Evolutionary conservation across 2,888 invertebrate species (phyloP), one percentile per base, ranked within the genome.

Genomic region (Heliconius ismenius): DNA sequence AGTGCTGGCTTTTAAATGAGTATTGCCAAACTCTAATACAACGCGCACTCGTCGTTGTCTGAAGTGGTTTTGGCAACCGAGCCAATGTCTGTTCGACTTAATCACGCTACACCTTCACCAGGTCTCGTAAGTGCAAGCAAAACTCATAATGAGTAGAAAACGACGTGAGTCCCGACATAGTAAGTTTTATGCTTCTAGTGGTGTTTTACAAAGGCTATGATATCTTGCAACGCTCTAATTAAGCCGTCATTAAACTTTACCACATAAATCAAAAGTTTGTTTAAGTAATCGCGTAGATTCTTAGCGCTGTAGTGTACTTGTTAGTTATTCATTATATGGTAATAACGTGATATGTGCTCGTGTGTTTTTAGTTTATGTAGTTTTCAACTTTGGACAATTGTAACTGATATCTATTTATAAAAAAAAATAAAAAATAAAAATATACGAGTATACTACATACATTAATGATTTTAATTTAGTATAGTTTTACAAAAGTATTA

Each of bases 11-110:
- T 77, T 73, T 78, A 75, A 79, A 79, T 78, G 84, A 85, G 86
- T 87, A 89, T 89, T 88, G 89, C 87, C 78, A 79, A 81, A 91
- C 86, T 90, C 88, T 87, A 88, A 88, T 90, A 88, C 86, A 87
- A 86, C 86, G 86, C 86, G 84, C 83, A 81, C 83, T 84, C 85
- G 82, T 82, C 78, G 85, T 84, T 84, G 86, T 86, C 84, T 91
- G 85, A 89, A 92, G 92, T 90, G 91, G 91, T 90, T 92, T 92
- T 93, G 93, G 89, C 87, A 88, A 86, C 85, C 86, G 85, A 82
- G 88, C 87, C 86, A 84, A 86, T 88, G 88, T 87, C 88, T 88
- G 89, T 82, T 89, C 86, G 86, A 85, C 90, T 91, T 92, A 92
- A 92, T 92, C 90, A 90, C 88, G 87, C 86, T 84, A 84, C 89